Evolutionary conservation across 2,888 invertebrate genomes (phyloP).

Genomic region (Hypomecis atomaria): DNA sequence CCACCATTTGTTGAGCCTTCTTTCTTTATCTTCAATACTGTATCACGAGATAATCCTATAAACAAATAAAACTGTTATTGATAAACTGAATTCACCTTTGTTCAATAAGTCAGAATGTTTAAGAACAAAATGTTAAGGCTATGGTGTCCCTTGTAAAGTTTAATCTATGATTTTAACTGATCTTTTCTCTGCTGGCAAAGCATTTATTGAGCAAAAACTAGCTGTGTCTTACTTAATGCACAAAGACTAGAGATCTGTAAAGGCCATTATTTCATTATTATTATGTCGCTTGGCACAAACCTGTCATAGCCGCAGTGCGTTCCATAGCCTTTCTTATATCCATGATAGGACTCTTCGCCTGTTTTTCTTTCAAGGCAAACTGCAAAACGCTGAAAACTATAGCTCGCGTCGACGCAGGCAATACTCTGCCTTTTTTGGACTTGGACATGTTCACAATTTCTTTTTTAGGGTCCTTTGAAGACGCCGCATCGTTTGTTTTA

Average conservation of each 20-base stretch:
- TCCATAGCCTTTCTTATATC: constrained; percentile 33
- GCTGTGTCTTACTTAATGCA: too few species aligned
- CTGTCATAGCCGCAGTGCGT: constrained; percentile 34
- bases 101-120: too few species aligned
- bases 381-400: constrained; percentile 31
- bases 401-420: constrained; percentile 31
- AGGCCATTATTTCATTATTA: background rate
- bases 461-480: constrained; percentile 30
- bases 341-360: constrained; percentile 31
- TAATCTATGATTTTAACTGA: too few species aligned
- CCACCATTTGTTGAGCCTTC: constrained; percentile 32
- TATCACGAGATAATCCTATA: constrained; percentile 31
- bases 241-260: too few species aligned
- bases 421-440: constrained; percentile 29
- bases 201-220: too few species aligned
- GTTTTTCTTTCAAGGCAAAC: constrained; percentile 30
- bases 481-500: constrained; percentile 15
- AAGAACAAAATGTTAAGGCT: too few species aligned
- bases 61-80: background rate
- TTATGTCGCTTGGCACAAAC: constrained; percentile 6
- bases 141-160: too few species aligned
- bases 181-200: too few species aligned
- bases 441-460: constrained; percentile 28
- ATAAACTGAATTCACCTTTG: too few species aligned
- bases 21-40: constrained; percentile 33